phyloP scores from a whole-genome alignment of 2,113 vertebrate species.

The Oophaga pumilio region DNA sequence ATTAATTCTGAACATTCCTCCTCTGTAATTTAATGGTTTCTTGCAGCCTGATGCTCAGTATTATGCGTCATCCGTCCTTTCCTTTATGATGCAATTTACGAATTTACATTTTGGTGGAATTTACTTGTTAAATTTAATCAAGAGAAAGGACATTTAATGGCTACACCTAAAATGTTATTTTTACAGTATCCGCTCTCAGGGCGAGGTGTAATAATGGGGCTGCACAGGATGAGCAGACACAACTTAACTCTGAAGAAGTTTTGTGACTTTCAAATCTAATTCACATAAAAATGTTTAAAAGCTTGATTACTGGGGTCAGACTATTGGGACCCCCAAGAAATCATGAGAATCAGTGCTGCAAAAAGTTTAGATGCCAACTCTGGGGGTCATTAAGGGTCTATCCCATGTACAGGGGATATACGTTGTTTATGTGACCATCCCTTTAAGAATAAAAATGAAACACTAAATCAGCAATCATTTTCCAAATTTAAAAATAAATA shows the following conservation, averaged over 20 bases:
- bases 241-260: not conserved
- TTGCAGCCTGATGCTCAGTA: not conserved
- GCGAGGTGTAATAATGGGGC: not conserved
- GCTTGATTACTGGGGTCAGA: too few relatives aligned
- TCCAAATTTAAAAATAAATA: too few relatives aligned
- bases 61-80: not conserved
- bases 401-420: too few relatives aligned
- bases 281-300: not conserved
- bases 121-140: not conserved
- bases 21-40: not conserved
- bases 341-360: too few relatives aligned
- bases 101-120: not conserved
- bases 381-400: too few relatives aligned
- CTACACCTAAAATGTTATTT: not conserved
- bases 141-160: not conserved
- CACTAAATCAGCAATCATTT: too few relatives aligned
- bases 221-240: not conserved
- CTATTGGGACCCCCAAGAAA: too few relatives aligned
- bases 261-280: not conserved
- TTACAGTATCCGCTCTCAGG: not conserved
- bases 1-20: not conserved
- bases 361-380: too few relatives aligned
- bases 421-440: too few relatives aligned
- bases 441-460: too few relatives aligned
- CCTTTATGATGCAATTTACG: not conserved